A percentile compares a stretch with the other conserved stretches of the same genome.
Evolutionary conservation across 1,140 invertebrate species (phyloP).

Genomic region (Trichogramma pretiosum): DNA sequence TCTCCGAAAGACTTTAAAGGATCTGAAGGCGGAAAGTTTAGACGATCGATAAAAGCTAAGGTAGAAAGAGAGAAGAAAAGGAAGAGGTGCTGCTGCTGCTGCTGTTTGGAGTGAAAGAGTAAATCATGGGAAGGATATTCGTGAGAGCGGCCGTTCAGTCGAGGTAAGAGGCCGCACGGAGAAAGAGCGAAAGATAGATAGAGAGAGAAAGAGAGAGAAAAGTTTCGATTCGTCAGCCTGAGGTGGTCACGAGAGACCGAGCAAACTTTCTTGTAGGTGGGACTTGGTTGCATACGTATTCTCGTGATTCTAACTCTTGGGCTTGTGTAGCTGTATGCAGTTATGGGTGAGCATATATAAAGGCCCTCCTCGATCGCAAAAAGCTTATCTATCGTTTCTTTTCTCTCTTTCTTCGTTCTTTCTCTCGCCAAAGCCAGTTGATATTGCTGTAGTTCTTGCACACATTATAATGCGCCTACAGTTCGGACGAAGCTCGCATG

Average conservation of each 20-base stretch:
- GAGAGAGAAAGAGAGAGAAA: slow-evolving; percentile 24
- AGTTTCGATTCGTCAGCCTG: slow-evolving; percentile 44
- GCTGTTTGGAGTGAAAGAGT: too few species aligned
- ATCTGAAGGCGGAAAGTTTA: slow-evolving; percentile 7
- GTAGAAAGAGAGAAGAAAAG: slow-evolving; percentile 19
- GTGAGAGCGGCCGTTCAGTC: slow-evolving; percentile 37
- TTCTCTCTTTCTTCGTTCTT: slow-evolving; percentile 24
- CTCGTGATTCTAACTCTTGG: slow-evolving; percentile 32
- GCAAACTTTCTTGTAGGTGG: slow-evolving; percentile 42
- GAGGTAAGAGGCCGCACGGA: slow-evolving; percentile 16
- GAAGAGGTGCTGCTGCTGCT: slow-evolving; percentile 15
- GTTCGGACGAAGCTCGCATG: too few species aligned
- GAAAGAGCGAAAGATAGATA: slow-evolving; percentile 17
- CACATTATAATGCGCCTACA: too few species aligned
- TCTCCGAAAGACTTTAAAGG: neutral
- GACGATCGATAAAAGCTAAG: slow-evolving; percentile 17
- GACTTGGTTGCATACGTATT: slow-evolving; percentile 33
- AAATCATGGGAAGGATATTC: slow-evolving; percentile 42
- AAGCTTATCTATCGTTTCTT: slow-evolving; percentile 14
- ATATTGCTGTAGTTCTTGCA: too few species aligned
- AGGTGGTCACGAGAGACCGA: slow-evolving; percentile 45
- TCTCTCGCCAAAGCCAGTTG: slow-evolving; percentile 21
- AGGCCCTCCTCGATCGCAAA: too few species aligned
- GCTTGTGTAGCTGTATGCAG: too few species aligned
- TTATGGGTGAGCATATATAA: too few species aligned